A percentile compares a stretch with the other conserved stretches of the same genome.
Evolutionary conservation across 2,113 vertebrate genomes (phyloP).

Genomic region (Climacteris rufus): DNA sequence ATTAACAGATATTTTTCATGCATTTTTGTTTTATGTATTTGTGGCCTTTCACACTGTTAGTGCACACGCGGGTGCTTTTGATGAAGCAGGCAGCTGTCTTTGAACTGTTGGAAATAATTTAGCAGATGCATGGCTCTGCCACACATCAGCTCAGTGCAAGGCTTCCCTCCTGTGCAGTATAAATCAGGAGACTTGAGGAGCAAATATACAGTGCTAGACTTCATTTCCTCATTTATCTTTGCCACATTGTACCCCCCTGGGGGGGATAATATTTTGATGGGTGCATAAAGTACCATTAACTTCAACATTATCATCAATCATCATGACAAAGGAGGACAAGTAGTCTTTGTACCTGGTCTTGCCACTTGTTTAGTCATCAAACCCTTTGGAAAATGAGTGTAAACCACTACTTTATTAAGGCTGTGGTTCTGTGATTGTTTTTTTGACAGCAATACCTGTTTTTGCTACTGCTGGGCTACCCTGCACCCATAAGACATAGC

Average conservation of each 20-base stretch:
- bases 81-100: constrained; percentile 7
- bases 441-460: background rate
- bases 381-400: background rate
- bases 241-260: background rate
- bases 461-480: background rate
- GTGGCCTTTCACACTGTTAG: background rate
- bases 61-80: background rate
- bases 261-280: constrained; percentile 48
- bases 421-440: background rate
- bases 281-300: constrained; percentile 26
- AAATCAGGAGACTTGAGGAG: background rate
- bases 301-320: constrained; percentile 26
- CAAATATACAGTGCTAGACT: background rate
- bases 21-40: background rate
- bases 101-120: background rate
- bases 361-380: constrained; percentile 18
- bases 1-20: background rate
- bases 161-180: constrained; percentile 8
- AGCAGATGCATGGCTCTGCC: constrained; percentile 2
- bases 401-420: background rate
- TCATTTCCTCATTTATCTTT: constrained; percentile 32
- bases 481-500: background rate
- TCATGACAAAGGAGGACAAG: constrained; percentile 20
- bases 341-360: constrained; percentile 24
- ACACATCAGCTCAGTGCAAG: background rate